Base-by-base conservation (phyloP, 2,888 invertebrate genomes). In the Hydroisotoma schaefferi region DNA sequence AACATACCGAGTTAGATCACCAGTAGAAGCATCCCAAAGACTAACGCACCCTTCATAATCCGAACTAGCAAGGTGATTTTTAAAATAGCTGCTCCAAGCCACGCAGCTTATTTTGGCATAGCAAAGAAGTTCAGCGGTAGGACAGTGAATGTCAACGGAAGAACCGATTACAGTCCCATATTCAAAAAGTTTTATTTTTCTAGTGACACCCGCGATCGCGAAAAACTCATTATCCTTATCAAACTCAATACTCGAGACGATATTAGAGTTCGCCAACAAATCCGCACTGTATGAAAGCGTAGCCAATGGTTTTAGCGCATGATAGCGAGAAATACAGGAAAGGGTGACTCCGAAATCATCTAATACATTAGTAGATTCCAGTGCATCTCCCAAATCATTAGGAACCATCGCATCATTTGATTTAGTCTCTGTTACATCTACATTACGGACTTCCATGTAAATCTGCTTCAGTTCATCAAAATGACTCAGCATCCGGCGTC, bases 141-240 rank as follows among this genome's bases (percentile, higher is more conserved):
- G 94, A 79, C 93, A 94, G 79, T 94, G 94, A 67, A 93, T 87
- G 77, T 92, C 92, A 20, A 93, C 88, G 1, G 87, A 84, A 77
- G 92, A 91, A 48, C 87, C 82, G 46, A 93, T 85, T 38, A 94
- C 91, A 27, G 86, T 83, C 43, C 86, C 85, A 78, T 90, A 94
- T 76, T 94, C 93, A 78, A 90, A 94, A 54, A 92, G 87, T 80
- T 94, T 94, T 59, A 95, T 94, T 63, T 91, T 84, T 76, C 92
- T 93, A 0, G 94, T 94, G 12, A 95, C 94, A 2, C 95, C 94
- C 29, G 94, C 94, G 72, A 95, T 93, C 0, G 94, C 94, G 79
- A 95, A 94, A 77, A 87, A 89, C 79, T 95, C 94, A 76, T 90
- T 88, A 78, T 95, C 94, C 77, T 93, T 90, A 76, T 95, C 94